Percentiles rank a stretch among this genome's conserved stretches.
These are phyloP conservation scores for Drosophila pseudotakahashii DNA, from an alignment of 2,888 invertebrate genomes.

Conservation along the genomic window DNA sequence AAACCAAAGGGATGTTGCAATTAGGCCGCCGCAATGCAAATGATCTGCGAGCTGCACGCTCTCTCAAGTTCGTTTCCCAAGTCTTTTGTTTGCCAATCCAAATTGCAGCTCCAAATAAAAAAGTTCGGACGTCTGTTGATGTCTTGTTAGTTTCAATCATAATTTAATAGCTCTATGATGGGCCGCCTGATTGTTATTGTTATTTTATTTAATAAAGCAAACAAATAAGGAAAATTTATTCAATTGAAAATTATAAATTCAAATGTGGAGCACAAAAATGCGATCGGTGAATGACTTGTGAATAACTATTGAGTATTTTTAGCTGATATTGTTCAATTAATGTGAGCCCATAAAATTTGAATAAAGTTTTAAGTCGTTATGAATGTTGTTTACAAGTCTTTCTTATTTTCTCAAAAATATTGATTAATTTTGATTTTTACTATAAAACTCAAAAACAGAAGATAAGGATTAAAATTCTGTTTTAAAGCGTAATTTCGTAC, in stretches of 20 bases:
- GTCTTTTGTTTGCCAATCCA: slow-evolving; percentile 56
- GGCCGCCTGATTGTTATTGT: background rate
- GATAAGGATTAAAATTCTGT: too few species aligned
- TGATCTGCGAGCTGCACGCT: slow-evolving; percentile 57
- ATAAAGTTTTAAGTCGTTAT: too few species aligned
- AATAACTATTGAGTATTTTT: background rate
- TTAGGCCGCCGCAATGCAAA: slow-evolving; percentile 29
- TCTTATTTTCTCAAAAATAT: too few species aligned
- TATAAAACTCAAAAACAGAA: too few species aligned
- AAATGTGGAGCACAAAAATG: background rate
- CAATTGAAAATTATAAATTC: background rate
- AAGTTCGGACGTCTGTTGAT: background rate
- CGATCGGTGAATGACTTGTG: background rate
- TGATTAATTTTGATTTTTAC: too few species aligned
- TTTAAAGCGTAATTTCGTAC: too few species aligned
- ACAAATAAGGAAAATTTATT: too few species aligned
- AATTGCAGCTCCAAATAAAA: slow-evolving; percentile 4
- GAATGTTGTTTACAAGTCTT: too few species aligned
- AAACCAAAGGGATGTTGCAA: slow-evolving; percentile 29
- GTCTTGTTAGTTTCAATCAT: slow-evolving; percentile 2
- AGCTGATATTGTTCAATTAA: too few species aligned
- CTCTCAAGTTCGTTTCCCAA: slow-evolving; percentile 76
- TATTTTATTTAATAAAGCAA: background rate
- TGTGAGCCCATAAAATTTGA: too few species aligned
- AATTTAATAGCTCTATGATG: background rate